phyloP scores from a whole-genome alignment of 2,888 invertebrate species.

The Oeneis ivallda region DNA sequence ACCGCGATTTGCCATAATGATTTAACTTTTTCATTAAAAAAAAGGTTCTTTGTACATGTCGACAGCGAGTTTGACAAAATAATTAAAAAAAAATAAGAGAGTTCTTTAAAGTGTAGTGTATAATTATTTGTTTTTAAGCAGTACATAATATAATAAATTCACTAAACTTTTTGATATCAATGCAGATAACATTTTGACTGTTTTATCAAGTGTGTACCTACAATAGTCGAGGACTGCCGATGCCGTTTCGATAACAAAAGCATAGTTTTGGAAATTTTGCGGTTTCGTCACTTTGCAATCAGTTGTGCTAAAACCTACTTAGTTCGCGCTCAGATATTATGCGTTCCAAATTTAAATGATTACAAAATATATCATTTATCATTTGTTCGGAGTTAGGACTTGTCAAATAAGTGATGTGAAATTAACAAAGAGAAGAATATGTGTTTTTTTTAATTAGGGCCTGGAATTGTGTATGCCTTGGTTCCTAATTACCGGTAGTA shows the following conservation, averaged over 20 bases:
- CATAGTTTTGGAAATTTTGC: background rate
- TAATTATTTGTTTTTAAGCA: background rate
- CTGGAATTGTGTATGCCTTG: background rate
- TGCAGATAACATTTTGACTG: too few species aligned
- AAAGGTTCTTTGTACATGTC: background rate
- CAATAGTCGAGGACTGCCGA: background rate
- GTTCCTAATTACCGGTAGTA: too few species aligned
- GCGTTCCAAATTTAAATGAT: slow-evolving; percentile 5
- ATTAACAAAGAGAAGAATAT: background rate
- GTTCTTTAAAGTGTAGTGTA: background rate
- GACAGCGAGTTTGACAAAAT: background rate
- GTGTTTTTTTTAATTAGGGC: background rate
- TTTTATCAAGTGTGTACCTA: background rate
- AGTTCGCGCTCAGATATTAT: background rate
- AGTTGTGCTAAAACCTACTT: background rate
- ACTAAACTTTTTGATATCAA: too few species aligned
- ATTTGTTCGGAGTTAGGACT: background rate
- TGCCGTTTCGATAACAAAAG: slow-evolving; percentile 3
- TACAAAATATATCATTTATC: background rate
- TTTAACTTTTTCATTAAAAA: background rate
- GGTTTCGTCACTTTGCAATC: slow-evolving; percentile 1
- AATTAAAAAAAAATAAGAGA: background rate
- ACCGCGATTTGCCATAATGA: too few species aligned
- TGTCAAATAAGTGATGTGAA: background rate
- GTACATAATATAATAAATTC: background rate